phyloP scores from a whole-genome alignment of 1,140 invertebrate species.

The Nilaparvata lugens region DNA sequence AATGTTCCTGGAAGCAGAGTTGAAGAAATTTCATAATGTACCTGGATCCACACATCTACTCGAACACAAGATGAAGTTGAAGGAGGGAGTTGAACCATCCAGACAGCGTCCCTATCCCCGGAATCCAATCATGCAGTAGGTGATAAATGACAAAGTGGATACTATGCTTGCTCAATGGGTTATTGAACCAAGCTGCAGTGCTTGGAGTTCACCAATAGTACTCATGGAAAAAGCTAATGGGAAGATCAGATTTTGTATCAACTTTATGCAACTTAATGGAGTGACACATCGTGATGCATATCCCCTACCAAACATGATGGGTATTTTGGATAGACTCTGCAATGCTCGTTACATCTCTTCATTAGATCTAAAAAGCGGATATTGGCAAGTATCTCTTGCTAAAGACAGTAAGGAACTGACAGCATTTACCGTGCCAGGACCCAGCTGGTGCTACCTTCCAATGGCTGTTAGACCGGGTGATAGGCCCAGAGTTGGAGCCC shows the following conservation, averaged over 20 bases:
- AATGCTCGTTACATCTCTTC: background rate
- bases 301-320: background rate
- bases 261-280: conserved; percentile 37
- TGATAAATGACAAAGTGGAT: conserved; percentile 17
- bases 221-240: conserved; percentile 43
- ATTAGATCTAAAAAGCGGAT: background rate
- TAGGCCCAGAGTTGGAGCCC: background rate
- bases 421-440: conserved; percentile 17
- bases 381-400: background rate
- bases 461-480: conserved; percentile 31
- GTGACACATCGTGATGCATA: conserved; percentile 25
- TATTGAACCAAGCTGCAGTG: conserved; percentile 34
- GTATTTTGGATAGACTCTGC: background rate
- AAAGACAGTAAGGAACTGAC: background rate
- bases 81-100: too few relatives aligned
- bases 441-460: conserved; percentile 36
- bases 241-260: conserved; percentile 36
- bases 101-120: too few relatives aligned
- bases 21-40: too few relatives aligned
- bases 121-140: background rate
- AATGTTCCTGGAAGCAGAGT: too few relatives aligned
- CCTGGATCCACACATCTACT: too few relatives aligned
- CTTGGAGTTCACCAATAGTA: conserved; percentile 39
- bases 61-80: too few relatives aligned
- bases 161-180: conserved; percentile 30